Percentiles rank a stretch among this genome's conserved stretches.
Evolutionary conservation across 2,888 invertebrate species (phyloP).

Genomic region (Torymus tubicola): DNA sequence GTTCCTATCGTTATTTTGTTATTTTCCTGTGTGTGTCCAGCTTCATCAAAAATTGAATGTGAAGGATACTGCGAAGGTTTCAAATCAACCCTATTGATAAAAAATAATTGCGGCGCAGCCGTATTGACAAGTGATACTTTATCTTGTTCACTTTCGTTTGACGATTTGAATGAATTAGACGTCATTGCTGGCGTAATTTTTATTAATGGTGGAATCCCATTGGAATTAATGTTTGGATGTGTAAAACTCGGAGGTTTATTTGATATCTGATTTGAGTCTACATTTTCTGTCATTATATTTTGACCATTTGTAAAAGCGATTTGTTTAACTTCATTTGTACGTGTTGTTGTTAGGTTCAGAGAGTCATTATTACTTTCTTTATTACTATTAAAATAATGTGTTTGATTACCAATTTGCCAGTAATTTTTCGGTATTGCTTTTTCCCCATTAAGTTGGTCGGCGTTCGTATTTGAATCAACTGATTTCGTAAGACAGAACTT

Average conservation of each 20-base stretch:
- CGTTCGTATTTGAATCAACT: not conserved
- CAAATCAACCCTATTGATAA: slow-evolving; percentile 6
- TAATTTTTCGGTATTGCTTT: slow-evolving; percentile 24
- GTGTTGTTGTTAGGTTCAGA: slow-evolving; percentile 5
- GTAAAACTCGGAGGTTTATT: slow-evolving; percentile 2
- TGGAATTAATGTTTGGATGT: slow-evolving; percentile 20
- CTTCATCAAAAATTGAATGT: not conserved
- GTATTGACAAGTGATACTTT: not conserved
- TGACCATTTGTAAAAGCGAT: not conserved
- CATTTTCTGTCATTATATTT: not conserved
- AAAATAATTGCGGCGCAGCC: not conserved
- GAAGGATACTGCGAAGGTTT: not conserved
- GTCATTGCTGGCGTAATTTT: slow-evolving; percentile 27
- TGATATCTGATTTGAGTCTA: not conserved
- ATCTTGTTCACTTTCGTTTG: slow-evolving; percentile 20
- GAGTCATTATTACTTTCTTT: slow-evolving; percentile 24
- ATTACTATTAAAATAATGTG: slow-evolving; percentile 32
- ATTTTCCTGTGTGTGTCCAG: not conserved
- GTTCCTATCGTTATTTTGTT: slow-evolving; percentile 46
- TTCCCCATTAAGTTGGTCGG: slow-evolving; percentile 2
- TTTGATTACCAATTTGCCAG: slow-evolving; percentile 53
- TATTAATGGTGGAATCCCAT: slow-evolving; percentile 30
- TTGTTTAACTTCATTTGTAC: slow-evolving; percentile 2
- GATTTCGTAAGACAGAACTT: slow-evolving; percentile 52
- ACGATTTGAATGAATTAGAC: not conserved